A percentile compares a stretch with the other conserved stretches of the same genome.
Evolutionary conservation across 2,888 invertebrate species (phyloP).

Genomic region (Schizaphis graminum): DNA sequence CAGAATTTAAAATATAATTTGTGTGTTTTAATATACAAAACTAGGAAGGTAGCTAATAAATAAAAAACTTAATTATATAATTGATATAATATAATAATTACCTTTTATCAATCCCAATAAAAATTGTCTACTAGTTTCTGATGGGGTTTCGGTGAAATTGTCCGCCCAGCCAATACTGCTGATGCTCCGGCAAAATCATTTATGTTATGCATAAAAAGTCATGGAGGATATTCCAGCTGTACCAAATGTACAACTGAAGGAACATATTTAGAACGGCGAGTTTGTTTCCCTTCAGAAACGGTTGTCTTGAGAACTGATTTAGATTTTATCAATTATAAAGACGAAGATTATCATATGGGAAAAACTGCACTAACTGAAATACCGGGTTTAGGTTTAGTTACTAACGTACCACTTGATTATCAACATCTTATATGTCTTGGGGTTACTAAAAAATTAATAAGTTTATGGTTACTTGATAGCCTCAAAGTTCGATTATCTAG

Average conservation of each 20-base stretch:
- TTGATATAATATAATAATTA: too few relatives aligned
- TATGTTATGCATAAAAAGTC: slow-evolving; percentile 67
- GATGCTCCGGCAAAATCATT: slow-evolving; percentile 69
- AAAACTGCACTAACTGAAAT: not conserved
- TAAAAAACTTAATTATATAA: too few relatives aligned
- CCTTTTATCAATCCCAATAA: too few relatives aligned
- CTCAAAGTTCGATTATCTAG: slow-evolving; percentile 52
- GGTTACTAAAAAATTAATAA: slow-evolving; percentile 38
- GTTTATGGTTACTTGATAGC: slow-evolving; percentile 65
- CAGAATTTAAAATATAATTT: too few relatives aligned
- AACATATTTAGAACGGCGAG: not conserved
- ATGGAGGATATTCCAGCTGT: slow-evolving; percentile 35
- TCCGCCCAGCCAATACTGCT: too few relatives aligned
- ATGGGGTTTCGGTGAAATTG: too few relatives aligned
- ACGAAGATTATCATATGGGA: not conserved
- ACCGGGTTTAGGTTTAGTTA: slow-evolving; percentile 12
- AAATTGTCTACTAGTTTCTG: too few relatives aligned
- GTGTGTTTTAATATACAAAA: too few relatives aligned
- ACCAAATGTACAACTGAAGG: slow-evolving; percentile 37
- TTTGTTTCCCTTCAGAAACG: slow-evolving; percentile 18
- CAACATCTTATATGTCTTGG: not conserved
- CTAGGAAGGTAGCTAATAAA: too few relatives aligned
- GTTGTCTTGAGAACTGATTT: slow-evolving; percentile 36
- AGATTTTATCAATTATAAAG: not conserved
- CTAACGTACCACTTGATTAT: not conserved